phyloP scores from a whole-genome alignment of 1,140 invertebrate genomes.

The Cylas formicarius region DNA sequence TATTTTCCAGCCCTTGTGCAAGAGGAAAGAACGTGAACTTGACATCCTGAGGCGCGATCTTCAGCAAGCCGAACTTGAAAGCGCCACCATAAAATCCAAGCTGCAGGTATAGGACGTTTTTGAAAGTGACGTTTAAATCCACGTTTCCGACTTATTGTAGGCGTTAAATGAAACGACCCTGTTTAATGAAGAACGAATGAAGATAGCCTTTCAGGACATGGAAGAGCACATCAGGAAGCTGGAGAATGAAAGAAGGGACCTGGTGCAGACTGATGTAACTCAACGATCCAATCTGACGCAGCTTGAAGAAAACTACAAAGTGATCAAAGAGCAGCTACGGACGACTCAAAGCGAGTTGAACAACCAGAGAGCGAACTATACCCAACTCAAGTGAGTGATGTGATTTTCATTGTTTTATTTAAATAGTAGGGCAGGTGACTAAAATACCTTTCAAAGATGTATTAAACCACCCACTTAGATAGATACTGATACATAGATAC shows the following conservation, averaged over 20 bases:
- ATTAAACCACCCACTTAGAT: too few relatives aligned
- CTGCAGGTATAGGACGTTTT: slow-evolving; percentile 42
- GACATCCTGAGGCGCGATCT: slow-evolving; percentile 48
- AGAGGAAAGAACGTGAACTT: slow-evolving; percentile 47
- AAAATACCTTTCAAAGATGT: too few relatives aligned
- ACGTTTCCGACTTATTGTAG: slow-evolving; percentile 5
- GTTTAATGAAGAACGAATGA: slow-evolving; percentile 23
- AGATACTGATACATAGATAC: too few relatives aligned
- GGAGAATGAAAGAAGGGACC: slow-evolving; percentile 36
- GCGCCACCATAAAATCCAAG: slow-evolving; percentile 46
- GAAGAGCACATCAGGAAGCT: slow-evolving; percentile 35
- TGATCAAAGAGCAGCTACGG: slow-evolving; percentile 30
- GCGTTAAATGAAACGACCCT: slow-evolving; percentile 16
- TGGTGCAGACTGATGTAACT: slow-evolving; percentile 32
- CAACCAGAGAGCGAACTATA: slow-evolving; percentile 32
- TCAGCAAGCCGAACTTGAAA: slow-evolving; percentile 48
- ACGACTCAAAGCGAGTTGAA: slow-evolving; percentile 32
- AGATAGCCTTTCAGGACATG: slow-evolving; percentile 29
- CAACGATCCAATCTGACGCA: slow-evolving; percentile 32
- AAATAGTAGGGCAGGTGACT: too few relatives aligned
- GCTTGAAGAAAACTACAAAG: slow-evolving; percentile 35
- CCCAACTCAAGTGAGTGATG: slow-evolving; percentile 38
- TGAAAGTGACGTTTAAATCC: slow-evolving; percentile 6
- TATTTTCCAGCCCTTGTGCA: slow-evolving; percentile 38
- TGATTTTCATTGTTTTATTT: too few relatives aligned